These are phyloP conservation scores for Meda fulgida DNA, from an alignment of 2,797 vertebrate genomes.

Conservation along the genomic window DNA sequence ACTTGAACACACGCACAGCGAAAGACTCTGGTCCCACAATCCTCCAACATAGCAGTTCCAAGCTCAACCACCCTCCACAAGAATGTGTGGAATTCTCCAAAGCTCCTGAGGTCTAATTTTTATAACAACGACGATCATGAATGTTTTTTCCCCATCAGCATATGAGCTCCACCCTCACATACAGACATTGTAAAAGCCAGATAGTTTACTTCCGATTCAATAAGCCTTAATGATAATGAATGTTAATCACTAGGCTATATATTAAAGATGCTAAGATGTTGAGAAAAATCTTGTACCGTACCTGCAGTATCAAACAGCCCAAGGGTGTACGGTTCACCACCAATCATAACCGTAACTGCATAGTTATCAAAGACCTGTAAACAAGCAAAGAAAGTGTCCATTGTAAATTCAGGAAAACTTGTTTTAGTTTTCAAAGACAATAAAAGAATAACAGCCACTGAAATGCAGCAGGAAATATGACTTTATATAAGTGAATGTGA, in stretches of 20 bases:
- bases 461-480: neutral
- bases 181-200: neutral
- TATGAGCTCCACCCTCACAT: neutral
- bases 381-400: constrained; percentile 28
- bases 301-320: constrained; percentile 85
- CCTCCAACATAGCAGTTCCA: constrained; percentile 8
- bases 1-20: neutral
- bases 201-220: neutral
- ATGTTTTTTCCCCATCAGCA: neutral
- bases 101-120: constrained; percentile 23
- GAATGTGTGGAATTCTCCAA: constrained; percentile 54
- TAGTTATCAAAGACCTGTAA: constrained; percentile 85
- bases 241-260: neutral
- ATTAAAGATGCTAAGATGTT: neutral
- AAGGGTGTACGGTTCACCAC: constrained; percentile 84
- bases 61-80: constrained; percentile 43
- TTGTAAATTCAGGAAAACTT: neutral
- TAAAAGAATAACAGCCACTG: neutral
- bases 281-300: constrained; percentile 59
- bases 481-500: neutral
- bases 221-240: neutral
- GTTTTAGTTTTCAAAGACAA: neutral
- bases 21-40: constrained; percentile 20
- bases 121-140: constrained; percentile 45
- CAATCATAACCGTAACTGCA: constrained; percentile 86